Base-by-base conservation (phyloP, 2,888 invertebrate genomes). In the Argyresthia albistria region DNA sequence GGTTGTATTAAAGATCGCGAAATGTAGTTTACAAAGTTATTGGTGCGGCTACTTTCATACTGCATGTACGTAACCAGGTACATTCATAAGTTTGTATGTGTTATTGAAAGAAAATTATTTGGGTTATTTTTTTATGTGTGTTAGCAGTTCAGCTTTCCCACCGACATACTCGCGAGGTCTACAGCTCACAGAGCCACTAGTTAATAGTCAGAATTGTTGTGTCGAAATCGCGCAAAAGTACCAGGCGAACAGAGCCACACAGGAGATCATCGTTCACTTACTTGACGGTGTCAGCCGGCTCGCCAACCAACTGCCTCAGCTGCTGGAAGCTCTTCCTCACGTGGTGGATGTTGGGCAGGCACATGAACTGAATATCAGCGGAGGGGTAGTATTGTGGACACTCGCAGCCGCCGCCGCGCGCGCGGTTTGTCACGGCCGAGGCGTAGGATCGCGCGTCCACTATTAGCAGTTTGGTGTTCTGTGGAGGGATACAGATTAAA, bases 351-450 rank as follows among this genome's bases (percentile, higher is more conserved):
- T 99, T 99, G 53, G 98, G 97, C 73, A 99, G 89, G 74, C 94
- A 95, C 97, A 99, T 98, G 80, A 98, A 99, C 82, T 96, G 94
- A 54, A 99, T 96, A 82, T 98, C 97, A 60, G 97, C 96, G 66
- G 92, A 93, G 0, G 95, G 94, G 88, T 99, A 99, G 89, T 98
- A 97, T 79, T 98, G 98, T 52, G 93, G 92, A 74, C 95, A 97
- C 76, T 99, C 99, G 78, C 95, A 97, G 50, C 99, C 99, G 45
- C 99, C 99, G 52, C 99, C 98, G 58, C 98, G 93, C 0, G 98
- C 97, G 58, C 98, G 89, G 86, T 99, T 99, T 15, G 97, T 98
- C 42, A 97, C 95, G 0, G 99, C 98, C 0, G 97, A 97, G 46
- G 98, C 93, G 80, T 98, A 99, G 4, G 97, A 97, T 35, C 99